A percentile compares a stretch with the other conserved stretches of the same genome.
phyloP scores from a whole-genome alignment of 2,888 invertebrate genomes.

The Dyspetes luteomarginatus region DNA sequence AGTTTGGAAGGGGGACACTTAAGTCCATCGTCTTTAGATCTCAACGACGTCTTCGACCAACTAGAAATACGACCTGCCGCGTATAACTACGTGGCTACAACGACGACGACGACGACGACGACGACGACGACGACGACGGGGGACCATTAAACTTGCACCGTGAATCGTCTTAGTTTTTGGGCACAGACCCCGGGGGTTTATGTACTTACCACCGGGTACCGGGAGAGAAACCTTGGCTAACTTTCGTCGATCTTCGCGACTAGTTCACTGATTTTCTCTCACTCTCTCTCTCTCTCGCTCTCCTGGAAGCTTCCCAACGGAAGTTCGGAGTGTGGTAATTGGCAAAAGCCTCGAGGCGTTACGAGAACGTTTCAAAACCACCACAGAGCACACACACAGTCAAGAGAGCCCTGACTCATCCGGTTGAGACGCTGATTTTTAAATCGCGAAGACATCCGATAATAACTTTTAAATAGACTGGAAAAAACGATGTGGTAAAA shows the following conservation, averaged over 20 bases:
- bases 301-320: background rate
- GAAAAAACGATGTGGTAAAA: too few species aligned
- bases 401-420: slow-evolving; percentile 17
- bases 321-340: slow-evolving; percentile 60
- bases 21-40: slow-evolving; percentile 78
- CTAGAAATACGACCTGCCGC: slow-evolving; percentile 29
- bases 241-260: slow-evolving; percentile 63
- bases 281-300: slow-evolving; percentile 27
- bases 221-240: slow-evolving; percentile 73
- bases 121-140: slow-evolving; percentile 61
- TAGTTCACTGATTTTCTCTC: slow-evolving; percentile 10
- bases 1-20: slow-evolving; percentile 67
- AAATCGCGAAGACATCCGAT: slow-evolving; percentile 9
- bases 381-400: too few species aligned
- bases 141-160: slow-evolving; percentile 77
- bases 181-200: slow-evolving; percentile 71
- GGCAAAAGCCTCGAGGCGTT: slow-evolving; percentile 57
- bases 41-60: slow-evolving; percentile 68
- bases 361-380: slow-evolving; percentile 36
- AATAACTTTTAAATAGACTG: background rate
- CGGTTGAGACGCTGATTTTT: background rate
- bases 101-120: slow-evolving; percentile 55
- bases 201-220: slow-evolving; percentile 71
- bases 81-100: slow-evolving; percentile 21
- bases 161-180: slow-evolving; percentile 76